These are phyloP conservation scores for Pterobdella sp. DNA, from an alignment of 2,888 invertebrate species.

Conservation along the genomic window DNA sequence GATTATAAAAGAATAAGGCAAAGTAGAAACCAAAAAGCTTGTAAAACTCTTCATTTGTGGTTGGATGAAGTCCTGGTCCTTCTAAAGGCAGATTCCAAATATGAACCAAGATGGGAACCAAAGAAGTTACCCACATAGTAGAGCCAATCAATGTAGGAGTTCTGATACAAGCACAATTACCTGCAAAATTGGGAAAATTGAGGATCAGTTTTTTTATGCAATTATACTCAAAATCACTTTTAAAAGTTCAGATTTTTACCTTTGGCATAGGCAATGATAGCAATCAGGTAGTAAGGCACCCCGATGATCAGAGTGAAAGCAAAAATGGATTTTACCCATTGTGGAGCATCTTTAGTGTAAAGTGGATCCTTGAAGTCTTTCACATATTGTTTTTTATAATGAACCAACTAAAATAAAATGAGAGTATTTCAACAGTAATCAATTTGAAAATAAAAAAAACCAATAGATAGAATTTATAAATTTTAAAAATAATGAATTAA, in stretches of 20 bases:
- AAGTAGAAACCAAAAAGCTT: background rate
- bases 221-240: background rate
- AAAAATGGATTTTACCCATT: background rate
- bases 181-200: background rate
- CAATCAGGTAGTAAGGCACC: background rate
- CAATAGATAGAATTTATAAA: background rate
- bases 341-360: background rate
- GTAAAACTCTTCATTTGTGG: constrained; percentile 2
- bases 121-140: background rate
- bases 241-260: background rate
- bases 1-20: background rate
- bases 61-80: background rate
- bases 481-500: background rate
- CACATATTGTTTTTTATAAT: background rate
- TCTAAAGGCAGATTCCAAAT: background rate
- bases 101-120: background rate
- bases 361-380: background rate
- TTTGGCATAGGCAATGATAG: background rate
- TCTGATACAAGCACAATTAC: constrained; percentile 1
- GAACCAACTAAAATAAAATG: background rate
- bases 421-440: no score
- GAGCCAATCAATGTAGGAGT: background rate
- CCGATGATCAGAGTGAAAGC: background rate
- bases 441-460: no score
- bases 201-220: background rate